phyloP scores from a whole-genome alignment of 2,797 vertebrate species.

The Acanthurus lineatus region DNA sequence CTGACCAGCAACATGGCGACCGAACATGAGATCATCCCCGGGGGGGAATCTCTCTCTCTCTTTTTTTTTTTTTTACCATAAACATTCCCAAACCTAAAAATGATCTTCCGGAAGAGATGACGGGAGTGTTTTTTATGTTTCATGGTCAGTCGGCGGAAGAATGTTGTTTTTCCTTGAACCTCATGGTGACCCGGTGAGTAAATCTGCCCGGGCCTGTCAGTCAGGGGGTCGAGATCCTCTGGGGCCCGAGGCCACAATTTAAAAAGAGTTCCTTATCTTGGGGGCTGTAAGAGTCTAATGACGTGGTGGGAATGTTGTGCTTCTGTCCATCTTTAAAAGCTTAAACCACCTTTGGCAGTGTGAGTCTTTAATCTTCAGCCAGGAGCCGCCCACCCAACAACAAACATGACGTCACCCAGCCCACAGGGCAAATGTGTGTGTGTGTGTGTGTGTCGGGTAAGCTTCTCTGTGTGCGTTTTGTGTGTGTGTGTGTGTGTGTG shows the following conservation, averaged over 20 bases:
- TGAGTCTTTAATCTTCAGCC: constrained; percentile 65
- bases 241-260: constrained; percentile 59
- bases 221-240: constrained; percentile 56
- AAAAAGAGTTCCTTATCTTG: constrained; percentile 68
- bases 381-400: constrained; percentile 61
- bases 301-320: constrained; percentile 62
- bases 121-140: constrained; percentile 48
- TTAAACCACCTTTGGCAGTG: constrained; percentile 62
- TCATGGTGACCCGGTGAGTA: constrained; percentile 59
- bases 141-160: constrained; percentile 52
- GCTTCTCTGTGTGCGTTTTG: not conserved
- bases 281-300: constrained; percentile 50
- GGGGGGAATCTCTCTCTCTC: not conserved
- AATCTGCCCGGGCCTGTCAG: constrained; percentile 73
- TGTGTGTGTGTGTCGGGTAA: not conserved
- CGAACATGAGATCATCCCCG: constrained; percentile 25
- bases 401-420: constrained; percentile 68
- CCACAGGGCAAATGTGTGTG: constrained; percentile 50
- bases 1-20: constrained; percentile 31
- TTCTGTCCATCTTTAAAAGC: constrained; percentile 69
- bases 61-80: constrained; percentile 35
- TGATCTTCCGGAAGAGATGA: constrained; percentile 36
- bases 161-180: constrained; percentile 76
- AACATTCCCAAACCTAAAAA: constrained; percentile 73
- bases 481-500: constrained; percentile 27